Percentiles rank a stretch among this genome's conserved stretches.
phyloP scores from a whole-genome alignment of 2,113 vertebrate species.

The Equus quagga region DNA sequence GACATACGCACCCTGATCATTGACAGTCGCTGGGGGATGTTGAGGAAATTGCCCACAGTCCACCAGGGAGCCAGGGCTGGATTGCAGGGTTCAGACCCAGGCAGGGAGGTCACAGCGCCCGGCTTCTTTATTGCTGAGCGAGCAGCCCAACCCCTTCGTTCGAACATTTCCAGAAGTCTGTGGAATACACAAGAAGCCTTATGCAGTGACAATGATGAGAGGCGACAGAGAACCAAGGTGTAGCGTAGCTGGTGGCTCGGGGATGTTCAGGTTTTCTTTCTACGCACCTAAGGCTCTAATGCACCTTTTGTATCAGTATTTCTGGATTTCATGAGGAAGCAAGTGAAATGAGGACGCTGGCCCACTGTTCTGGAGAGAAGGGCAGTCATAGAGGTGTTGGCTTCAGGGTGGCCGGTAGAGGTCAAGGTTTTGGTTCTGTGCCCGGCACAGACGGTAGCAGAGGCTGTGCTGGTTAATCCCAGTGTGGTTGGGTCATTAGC shows the following conservation, averaged over 20 bases:
- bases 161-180: not conserved
- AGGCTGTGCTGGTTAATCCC: not conserved
- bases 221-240: not conserved
- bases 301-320: not conserved
- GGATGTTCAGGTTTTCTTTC: not conserved
- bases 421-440: not conserved
- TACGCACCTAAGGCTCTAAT: rapidly evolving
- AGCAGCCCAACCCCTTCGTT: not conserved
- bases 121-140: not conserved
- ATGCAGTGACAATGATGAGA: rapidly evolving
- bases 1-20: rapidly evolving
- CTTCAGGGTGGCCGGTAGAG: not conserved
- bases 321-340: not conserved
- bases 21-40: rapidly evolving
- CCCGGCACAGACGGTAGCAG: rapidly evolving
- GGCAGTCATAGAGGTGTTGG: not conserved
- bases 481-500: rapidly evolving
- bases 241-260: not conserved
- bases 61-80: not conserved
- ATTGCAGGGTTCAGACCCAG: not conserved
- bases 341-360: rapidly evolving
- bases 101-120: not conserved
- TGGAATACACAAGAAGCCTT: not conserved
- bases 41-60: not conserved
- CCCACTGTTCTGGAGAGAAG: not conserved